Conservation (phyloP, 2,113 vertebrate genomes). For the Nestor notabilis region DNA sequence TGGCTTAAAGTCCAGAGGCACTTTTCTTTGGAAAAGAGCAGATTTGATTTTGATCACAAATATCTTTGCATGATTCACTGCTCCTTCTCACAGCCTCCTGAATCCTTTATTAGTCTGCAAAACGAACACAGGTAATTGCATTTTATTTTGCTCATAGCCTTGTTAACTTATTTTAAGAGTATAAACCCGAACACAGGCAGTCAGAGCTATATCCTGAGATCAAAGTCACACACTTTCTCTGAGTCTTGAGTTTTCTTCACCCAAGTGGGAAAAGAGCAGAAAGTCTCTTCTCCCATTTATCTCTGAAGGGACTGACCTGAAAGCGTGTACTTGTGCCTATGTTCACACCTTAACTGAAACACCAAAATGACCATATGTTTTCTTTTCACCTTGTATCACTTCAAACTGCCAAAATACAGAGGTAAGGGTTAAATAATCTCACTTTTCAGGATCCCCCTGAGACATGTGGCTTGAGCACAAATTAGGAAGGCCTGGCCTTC, state of each 20-base stretch:
- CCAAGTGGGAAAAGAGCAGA: neutral
- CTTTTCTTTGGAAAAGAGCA: neutral
- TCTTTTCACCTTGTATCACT: neutral
- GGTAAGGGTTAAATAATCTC: neutral
- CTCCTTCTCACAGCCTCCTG: neutral
- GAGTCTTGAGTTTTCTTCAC: neutral
- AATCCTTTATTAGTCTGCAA: constrained; percentile 6
- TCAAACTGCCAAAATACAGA: neutral
- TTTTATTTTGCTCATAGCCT: neutral
- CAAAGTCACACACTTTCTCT: neutral
- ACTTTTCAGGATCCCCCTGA: neutral
- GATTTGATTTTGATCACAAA: neutral
- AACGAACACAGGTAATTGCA: neutral
- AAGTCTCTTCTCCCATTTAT: neutral
- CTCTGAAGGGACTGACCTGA: neutral
- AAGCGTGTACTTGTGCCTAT: neutral
- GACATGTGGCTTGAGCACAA: neutral
- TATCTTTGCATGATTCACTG: neutral
- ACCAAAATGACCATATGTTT: neutral
- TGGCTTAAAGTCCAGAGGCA: neutral
- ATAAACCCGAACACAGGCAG: neutral
- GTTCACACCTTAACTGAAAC: neutral
- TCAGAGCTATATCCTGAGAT: neutral
- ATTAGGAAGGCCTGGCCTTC: neutral
- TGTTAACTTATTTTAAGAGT: neutral